phyloP scores from a whole-genome alignment of 2,888 invertebrate genomes.

The Artemia sinica region DNA sequence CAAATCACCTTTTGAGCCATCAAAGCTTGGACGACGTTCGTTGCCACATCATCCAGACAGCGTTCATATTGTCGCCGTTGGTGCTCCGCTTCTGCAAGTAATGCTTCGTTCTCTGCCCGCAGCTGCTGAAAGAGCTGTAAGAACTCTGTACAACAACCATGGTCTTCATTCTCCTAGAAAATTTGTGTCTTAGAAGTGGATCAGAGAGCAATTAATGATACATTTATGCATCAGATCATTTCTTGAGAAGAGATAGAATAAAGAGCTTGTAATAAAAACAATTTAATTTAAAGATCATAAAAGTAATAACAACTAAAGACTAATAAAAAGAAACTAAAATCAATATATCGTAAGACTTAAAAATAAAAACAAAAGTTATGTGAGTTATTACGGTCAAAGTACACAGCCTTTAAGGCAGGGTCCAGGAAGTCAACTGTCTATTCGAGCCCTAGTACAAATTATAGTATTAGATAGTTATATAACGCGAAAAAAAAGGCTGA shows the following conservation, averaged over 20 bases:
- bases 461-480: no score
- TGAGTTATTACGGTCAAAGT: no score
- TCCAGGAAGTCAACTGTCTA: no score
- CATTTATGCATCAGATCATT: constrained; percentile 8
- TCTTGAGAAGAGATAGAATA: background rate
- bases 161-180: constrained; percentile 3
- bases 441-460: no score
- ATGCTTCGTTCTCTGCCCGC: constrained; percentile 43
- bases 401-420: no score
- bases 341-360: background rate
- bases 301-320: background rate
- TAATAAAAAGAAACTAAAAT: background rate
- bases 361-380: no score
- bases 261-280: no score
- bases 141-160: constrained; percentile 11
- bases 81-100: constrained; percentile 45
- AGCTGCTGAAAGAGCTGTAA: constrained; percentile 37
- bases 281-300: constrained; percentile 4
- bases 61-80: constrained; percentile 56
- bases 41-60: constrained; percentile 62
- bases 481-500: no score
- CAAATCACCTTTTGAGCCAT: constrained; percentile 57
- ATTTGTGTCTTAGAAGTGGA: constrained; percentile 14
- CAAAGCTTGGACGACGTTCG: constrained; percentile 61
- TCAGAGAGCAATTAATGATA: constrained; percentile 14